Evolutionary conservation across 2,797 vertebrate species (phyloP).

Genomic region (Hapalemur alaotrensis): DNA sequence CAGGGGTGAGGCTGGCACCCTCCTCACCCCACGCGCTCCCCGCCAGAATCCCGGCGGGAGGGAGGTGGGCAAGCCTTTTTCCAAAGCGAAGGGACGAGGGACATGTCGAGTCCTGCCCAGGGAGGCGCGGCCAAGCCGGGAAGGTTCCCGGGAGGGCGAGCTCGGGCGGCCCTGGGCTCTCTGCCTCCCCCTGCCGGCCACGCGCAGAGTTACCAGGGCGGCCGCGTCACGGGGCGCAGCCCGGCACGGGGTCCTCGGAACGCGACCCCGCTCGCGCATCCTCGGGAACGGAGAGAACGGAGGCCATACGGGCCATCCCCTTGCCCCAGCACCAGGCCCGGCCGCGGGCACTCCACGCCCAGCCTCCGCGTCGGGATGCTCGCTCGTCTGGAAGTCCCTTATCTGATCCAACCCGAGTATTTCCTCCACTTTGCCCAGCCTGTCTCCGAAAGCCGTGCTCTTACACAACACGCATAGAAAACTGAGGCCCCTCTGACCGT

Average conservation of each 20-base stretch:
- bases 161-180: background rate
- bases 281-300: background rate
- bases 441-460: background rate
- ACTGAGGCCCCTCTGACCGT: background rate
- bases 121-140: background rate
- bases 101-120: background rate
- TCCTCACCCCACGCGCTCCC: background rate
- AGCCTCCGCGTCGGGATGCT: background rate
- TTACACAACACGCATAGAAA: background rate
- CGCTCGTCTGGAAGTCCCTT: background rate
- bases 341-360: background rate
- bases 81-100: background rate
- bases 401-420: background rate
- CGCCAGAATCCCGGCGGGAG: background rate
- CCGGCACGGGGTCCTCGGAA: background rate
- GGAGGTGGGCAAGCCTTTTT: background rate
- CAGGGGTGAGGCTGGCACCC: background rate
- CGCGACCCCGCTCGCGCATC: background rate
- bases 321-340: background rate
- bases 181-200: conserved; percentile 56
- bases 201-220: background rate
- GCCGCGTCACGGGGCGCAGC: background rate
- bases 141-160: background rate
- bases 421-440: background rate
- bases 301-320: background rate